Evolutionary conservation across 2,113 vertebrate genomes (phyloP).

Genomic region (Megalops atlanticus): DNA sequence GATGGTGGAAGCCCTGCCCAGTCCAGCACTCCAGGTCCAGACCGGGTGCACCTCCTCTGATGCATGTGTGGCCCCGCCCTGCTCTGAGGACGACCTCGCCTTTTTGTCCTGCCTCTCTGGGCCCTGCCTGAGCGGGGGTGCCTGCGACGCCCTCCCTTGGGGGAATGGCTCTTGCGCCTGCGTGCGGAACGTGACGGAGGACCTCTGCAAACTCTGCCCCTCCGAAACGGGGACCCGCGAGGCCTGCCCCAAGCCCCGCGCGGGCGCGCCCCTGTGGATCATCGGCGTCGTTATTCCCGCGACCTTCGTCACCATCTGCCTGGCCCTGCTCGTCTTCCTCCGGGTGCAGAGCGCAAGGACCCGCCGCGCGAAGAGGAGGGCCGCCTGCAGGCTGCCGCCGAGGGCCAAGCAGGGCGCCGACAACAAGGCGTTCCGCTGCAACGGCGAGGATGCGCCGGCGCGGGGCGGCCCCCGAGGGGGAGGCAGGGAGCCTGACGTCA

Average conservation of each 20-base stretch:
- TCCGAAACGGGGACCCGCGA: constrained; percentile 14
- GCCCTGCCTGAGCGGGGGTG: constrained; percentile 45
- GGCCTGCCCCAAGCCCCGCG: constrained; percentile 43
- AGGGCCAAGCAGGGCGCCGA: constrained; percentile 50
- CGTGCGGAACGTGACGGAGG: constrained; percentile 51
- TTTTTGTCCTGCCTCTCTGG: constrained; percentile 46
- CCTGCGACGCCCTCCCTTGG: constrained; percentile 22
- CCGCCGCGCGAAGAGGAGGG: background rate
- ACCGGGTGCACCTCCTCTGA: constrained; percentile 52
- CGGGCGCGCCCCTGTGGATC: constrained; percentile 55
- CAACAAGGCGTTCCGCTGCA: constrained; percentile 51
- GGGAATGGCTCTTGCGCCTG: constrained; percentile 60
- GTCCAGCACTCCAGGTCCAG: constrained; percentile 49
- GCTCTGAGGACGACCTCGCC: constrained; percentile 38
- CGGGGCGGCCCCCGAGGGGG: constrained; percentile 9
- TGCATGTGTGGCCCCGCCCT: constrained; percentile 54
- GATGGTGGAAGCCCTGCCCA: constrained; percentile 57
- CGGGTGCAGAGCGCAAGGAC: constrained; percentile 25
- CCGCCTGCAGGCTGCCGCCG: constrained; percentile 14
- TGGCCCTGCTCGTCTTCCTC: constrained; percentile 40
- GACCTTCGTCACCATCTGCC: constrained; percentile 41
- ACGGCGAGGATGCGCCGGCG: constrained; percentile 27
- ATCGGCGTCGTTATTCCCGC: constrained; percentile 56
- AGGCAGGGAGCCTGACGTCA: constrained; percentile 37
- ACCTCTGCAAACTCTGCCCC: constrained; percentile 58